Percentiles rank a stretch among this genome's conserved stretches.
Evolutionary conservation across 92 coral and sea anemone genomes (phyloP).

Genomic region (Paragorgia papillata): DNA sequence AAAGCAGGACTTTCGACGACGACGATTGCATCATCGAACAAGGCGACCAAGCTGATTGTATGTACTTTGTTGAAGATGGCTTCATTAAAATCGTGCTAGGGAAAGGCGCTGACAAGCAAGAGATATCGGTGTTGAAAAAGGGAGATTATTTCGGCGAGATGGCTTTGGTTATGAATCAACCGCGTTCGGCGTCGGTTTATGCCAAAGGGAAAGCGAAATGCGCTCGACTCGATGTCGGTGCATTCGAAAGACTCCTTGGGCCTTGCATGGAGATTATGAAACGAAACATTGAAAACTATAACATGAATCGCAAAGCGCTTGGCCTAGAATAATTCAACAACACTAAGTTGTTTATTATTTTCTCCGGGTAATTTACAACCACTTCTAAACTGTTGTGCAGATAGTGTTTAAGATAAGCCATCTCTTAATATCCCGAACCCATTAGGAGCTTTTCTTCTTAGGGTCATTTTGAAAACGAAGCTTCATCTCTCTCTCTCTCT

Average conservation of each 20-base stretch:
- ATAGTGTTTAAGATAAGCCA: conserved; percentile 7
- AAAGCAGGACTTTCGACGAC: conserved; percentile 73
- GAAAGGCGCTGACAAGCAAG: conserved; percentile 73
- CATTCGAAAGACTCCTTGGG: conserved; percentile 95
- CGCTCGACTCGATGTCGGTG: conserved; percentile 78
- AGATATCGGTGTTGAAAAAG: conserved; percentile 71
- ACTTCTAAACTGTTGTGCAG: conserved; percentile 2
- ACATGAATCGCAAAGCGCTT: conserved; percentile 80
- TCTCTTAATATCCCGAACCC: conserved; percentile 4
- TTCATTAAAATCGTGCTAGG: conserved; percentile 72
- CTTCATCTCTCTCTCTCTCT: too few species aligned
- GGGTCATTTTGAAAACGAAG: too few species aligned
- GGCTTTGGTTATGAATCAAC: conserved; percentile 89
- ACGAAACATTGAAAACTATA: conserved; percentile 84
- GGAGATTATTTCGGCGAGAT: conserved; percentile 93
- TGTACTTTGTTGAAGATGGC: conserved; percentile 96
- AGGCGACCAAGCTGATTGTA: conserved; percentile 91
- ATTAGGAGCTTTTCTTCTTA: conserved; percentile 1
- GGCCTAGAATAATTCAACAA: conserved; percentile 58
- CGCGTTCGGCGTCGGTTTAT: conserved; percentile 92
- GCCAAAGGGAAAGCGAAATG: conserved; percentile 81
- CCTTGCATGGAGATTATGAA: conserved; percentile 98
- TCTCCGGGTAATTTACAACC: not conserved
- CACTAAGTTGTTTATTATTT: not conserved
- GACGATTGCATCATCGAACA: conserved; percentile 85